A percentile compares a stretch with the other conserved stretches of the same genome.
These are phyloP conservation scores for Dinoponera quadriceps DNA, from an alignment of 1,140 invertebrate genomes.

Conservation along the genomic window DNA sequence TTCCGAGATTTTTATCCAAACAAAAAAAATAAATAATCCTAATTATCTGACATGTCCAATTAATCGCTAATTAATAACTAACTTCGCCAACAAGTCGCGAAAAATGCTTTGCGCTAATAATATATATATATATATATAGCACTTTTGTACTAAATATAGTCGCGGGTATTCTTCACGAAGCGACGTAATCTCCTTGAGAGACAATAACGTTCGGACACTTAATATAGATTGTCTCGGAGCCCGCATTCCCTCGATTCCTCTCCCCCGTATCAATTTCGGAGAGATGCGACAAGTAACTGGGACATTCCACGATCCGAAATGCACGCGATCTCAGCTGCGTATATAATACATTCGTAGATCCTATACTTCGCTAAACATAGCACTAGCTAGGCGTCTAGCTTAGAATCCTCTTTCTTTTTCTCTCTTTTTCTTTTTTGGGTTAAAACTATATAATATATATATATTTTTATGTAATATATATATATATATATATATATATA, in stretches of 20 bases:
- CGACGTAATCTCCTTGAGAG: neutral
- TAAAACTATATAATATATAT: slow-evolving; percentile 74
- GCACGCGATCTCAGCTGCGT: slow-evolving; percentile 59
- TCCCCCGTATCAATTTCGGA: neutral
- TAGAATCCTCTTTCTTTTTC: slow-evolving; percentile 69
- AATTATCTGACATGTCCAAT: slow-evolving; percentile 23
- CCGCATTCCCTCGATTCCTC: neutral
- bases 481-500: slow-evolving; percentile 14
- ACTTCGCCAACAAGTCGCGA: neutral
- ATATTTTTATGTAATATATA: slow-evolving; percentile 69
- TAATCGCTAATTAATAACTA: slow-evolving; percentile 10
- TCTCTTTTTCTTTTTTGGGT: slow-evolving; percentile 47
- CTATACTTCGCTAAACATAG: slow-evolving; percentile 73
- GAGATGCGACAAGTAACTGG: neutral
- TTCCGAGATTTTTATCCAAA: slow-evolving; percentile 2
- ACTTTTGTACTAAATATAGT: neutral
- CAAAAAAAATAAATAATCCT: slow-evolving; percentile 27
- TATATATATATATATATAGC: neutral
- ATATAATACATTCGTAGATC: slow-evolving; percentile 64
- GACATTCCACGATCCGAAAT: slow-evolving; percentile 66
- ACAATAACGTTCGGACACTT: slow-evolving; percentile 25
- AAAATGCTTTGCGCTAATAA: slow-evolving; percentile 22
- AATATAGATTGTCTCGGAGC: slow-evolving; percentile 25
- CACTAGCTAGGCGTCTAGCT: slow-evolving; percentile 75
- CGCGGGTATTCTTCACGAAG: slow-evolving; percentile 8